A percentile compares a stretch with the other conserved stretches of the same genome.
These are phyloP conservation scores for Cranoglanis bouderius DNA, from an alignment of 2,113 vertebrate genomes.

Conservation along the genomic window DNA sequence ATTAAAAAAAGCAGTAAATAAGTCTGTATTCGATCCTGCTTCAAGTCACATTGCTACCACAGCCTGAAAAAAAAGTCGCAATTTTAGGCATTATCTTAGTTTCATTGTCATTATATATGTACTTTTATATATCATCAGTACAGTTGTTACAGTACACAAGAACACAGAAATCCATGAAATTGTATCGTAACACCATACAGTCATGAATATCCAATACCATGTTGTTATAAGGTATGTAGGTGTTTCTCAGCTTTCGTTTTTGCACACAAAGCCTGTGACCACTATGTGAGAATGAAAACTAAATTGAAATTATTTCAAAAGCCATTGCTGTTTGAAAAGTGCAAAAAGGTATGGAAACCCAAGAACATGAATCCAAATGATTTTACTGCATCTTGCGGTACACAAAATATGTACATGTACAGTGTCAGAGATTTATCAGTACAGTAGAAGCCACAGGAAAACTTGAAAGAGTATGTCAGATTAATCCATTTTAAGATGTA, in stretches of 20 bases:
- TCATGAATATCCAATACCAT: conserved; percentile 9
- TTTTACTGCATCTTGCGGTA: not conserved
- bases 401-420: conserved; percentile 27
- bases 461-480: not conserved
- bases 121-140: not conserved
- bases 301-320: not conserved
- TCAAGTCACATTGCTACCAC: not conserved
- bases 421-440: conserved; percentile 28
- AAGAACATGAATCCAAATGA: not conserved
- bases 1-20: not conserved
- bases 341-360: not conserved
- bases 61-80: not conserved
- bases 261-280: conserved; percentile 33
- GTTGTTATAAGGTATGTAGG: conserved; percentile 27
- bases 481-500: not conserved
- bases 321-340: not conserved
- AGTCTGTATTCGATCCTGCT: not conserved
- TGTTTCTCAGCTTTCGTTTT: conserved; percentile 49
- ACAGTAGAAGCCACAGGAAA: conserved; percentile 30
- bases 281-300: conserved; percentile 26
- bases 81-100: not conserved
- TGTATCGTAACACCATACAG: not conserved
- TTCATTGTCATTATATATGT: not conserved
- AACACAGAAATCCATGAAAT: not conserved
- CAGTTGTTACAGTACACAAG: not conserved